Percentiles rank a stretch among this genome's conserved stretches.
Conservation (phyloP, 2,113 vertebrate species). For the Galbula dea region DNA sequence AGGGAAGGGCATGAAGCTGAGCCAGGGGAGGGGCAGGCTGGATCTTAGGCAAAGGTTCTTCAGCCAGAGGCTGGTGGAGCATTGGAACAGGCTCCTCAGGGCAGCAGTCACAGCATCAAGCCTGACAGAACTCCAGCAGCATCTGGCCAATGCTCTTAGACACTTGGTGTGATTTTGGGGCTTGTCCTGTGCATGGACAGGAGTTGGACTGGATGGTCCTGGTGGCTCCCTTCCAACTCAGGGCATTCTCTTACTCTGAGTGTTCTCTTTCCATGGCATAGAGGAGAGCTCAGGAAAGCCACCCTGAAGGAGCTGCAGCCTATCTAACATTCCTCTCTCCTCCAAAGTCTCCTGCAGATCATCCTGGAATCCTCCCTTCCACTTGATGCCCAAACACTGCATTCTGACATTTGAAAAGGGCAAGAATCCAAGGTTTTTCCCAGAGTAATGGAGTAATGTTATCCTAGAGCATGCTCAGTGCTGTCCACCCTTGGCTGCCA, state of each 20-base stretch:
- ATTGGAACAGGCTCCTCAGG: no score
- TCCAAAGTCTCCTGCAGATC: neutral
- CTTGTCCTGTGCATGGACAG: no score
- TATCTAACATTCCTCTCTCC: neutral
- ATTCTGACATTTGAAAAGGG: neutral
- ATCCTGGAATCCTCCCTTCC: neutral
- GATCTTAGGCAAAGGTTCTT: no score
- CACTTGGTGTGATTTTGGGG: no score
- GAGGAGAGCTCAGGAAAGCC: neutral
- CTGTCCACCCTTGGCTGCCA: neutral
- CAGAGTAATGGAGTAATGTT: neutral
- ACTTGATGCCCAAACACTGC: neutral
- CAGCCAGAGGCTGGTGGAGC: no score
- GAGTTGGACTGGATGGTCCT: no score
- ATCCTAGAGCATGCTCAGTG: neutral
- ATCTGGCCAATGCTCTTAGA: no score
- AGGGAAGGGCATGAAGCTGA: no score
- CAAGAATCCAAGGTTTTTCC: neutral
- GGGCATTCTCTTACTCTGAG: no score
- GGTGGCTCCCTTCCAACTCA: neutral
- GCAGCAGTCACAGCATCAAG: no score
- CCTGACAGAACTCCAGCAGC: no score
- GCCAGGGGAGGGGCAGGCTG: no score
- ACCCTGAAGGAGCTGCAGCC: neutral
- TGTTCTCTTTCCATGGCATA: neutral